Evolutionary conservation across 1,140 invertebrate genomes (phyloP).

Genomic region (Macrotrachela quadricornifera): DNA sequence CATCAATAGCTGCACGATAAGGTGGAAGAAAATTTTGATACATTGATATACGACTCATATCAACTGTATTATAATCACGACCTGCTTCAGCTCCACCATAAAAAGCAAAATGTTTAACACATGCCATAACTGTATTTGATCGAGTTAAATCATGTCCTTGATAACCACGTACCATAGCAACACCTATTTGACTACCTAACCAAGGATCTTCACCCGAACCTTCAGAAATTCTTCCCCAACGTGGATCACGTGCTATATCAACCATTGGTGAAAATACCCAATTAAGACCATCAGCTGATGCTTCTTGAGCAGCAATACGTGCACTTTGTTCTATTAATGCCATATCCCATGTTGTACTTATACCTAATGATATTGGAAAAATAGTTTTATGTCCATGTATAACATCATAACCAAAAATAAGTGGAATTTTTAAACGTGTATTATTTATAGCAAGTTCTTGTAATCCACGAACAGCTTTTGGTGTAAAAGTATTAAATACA

Average conservation of each 20-base stretch:
- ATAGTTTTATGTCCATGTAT: conserved; percentile 9
- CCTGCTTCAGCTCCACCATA: conserved; percentile 11
- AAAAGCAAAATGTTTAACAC: conserved; percentile 7
- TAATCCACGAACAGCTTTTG: neutral
- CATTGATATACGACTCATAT: conserved; percentile 1
- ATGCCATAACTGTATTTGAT: conserved; percentile 6
- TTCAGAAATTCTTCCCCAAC: conserved; percentile 9
- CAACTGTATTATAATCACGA: conserved; percentile 5
- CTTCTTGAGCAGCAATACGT: conserved; percentile 6
- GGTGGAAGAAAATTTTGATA: conserved; percentile 5
- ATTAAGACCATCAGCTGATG: conserved; percentile 7
- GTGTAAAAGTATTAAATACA: neutral
- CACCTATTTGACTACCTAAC: conserved; percentile 2
- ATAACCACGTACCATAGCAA: conserved; percentile 7
- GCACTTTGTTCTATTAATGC: neutral
- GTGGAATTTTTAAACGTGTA: conserved; percentile 7
- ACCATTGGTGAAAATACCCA: conserved; percentile 11
- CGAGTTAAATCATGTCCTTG: conserved; percentile 2
- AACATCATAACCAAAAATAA: conserved; percentile 11
- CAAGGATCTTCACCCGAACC: conserved; percentile 8
- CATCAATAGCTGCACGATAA: conserved; percentile 10
- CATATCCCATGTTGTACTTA: conserved; percentile 9
- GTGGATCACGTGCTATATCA: conserved; percentile 10
- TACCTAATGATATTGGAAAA: conserved; percentile 9
- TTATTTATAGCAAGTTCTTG: conserved; percentile 1